Evolutionary conservation across 2,113 vertebrate species (phyloP).

Genomic region (Etheostoma cragini): DNA sequence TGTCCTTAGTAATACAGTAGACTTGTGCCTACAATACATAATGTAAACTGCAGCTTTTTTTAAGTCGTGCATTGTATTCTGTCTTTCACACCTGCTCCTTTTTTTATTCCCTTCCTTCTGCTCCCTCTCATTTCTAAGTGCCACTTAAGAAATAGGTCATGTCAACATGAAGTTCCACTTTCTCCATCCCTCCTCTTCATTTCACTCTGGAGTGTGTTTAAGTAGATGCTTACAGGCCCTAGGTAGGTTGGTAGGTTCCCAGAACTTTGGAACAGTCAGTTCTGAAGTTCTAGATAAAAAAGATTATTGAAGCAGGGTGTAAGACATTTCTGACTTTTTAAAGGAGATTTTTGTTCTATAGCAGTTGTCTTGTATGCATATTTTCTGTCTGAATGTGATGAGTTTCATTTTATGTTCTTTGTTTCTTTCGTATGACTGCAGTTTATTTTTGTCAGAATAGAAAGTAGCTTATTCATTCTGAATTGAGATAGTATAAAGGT

Average conservation of each 20-base stretch:
- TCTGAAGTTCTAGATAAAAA: neutral
- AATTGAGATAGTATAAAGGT: neutral
- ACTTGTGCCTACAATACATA: neutral
- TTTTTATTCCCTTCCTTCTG: neutral
- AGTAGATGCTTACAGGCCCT: neutral
- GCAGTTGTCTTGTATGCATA: neutral
- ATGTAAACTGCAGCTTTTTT: neutral
- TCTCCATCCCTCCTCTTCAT: constrained; percentile 15
- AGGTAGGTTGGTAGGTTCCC: neutral
- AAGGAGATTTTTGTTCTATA: neutral
- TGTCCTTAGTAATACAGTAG: neutral
- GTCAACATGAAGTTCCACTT: neutral
- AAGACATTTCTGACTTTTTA: neutral
- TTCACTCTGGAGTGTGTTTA: neutral
- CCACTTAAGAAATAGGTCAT: constrained; percentile 7
- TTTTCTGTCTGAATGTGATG: neutral
- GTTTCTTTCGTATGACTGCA: constrained; percentile 25
- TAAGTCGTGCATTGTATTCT: neutral
- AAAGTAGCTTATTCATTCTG: neutral
- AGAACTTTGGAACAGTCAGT: neutral
- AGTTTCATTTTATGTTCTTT: constrained; percentile 26
- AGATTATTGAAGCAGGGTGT: neutral
- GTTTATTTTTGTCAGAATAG: neutral
- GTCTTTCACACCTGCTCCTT: neutral
- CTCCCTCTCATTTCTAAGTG: constrained; percentile 11